Conservation (phyloP, 2,888 invertebrate species). For the Mythimna ferrago region DNA sequence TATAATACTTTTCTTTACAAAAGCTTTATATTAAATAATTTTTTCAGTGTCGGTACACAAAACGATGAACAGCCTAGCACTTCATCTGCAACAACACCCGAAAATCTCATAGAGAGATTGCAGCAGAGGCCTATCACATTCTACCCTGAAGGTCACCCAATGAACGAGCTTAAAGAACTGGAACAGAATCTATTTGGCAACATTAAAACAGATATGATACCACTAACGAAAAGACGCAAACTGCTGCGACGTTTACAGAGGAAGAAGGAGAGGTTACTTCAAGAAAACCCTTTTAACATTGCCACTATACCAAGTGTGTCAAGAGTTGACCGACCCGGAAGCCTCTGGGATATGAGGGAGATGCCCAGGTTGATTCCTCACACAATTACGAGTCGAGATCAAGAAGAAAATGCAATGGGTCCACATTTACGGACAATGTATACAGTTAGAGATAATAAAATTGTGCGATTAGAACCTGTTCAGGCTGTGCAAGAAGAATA, state of each 20-base stretch:
- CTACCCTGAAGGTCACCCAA: slow-evolving; percentile 87
- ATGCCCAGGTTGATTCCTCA: slow-evolving; percentile 61
- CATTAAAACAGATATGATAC: slow-evolving; percentile 80
- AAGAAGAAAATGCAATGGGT: slow-evolving; percentile 67
- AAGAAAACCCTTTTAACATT: slow-evolving; percentile 69
- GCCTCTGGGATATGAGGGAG: slow-evolving; percentile 87
- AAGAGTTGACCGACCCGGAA: slow-evolving; percentile 73
- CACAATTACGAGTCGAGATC: slow-evolving; percentile 57
- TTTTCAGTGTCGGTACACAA: slow-evolving; percentile 41
- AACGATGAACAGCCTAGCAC: slow-evolving; percentile 68
- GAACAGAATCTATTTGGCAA: slow-evolving; percentile 87
- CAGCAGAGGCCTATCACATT: slow-evolving; percentile 71
- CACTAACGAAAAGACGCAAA: slow-evolving; percentile 85
- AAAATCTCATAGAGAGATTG: slow-evolving; percentile 67
- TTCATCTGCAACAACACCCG: slow-evolving; percentile 60
- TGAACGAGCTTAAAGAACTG: slow-evolving; percentile 88
- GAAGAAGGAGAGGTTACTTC: slow-evolving; percentile 78
- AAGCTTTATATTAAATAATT: background rate
- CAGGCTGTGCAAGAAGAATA: slow-evolving; percentile 69
- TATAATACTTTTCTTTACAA: background rate
- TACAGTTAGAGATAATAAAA: slow-evolving; percentile 88
- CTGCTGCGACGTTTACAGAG: slow-evolving; percentile 85
- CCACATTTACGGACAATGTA: slow-evolving; percentile 85
- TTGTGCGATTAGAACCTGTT: slow-evolving; percentile 83
- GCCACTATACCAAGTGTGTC: slow-evolving; percentile 57